Base-by-base conservation (phyloP, 2,888 invertebrate species). In the Schizaphis graminum region DNA sequence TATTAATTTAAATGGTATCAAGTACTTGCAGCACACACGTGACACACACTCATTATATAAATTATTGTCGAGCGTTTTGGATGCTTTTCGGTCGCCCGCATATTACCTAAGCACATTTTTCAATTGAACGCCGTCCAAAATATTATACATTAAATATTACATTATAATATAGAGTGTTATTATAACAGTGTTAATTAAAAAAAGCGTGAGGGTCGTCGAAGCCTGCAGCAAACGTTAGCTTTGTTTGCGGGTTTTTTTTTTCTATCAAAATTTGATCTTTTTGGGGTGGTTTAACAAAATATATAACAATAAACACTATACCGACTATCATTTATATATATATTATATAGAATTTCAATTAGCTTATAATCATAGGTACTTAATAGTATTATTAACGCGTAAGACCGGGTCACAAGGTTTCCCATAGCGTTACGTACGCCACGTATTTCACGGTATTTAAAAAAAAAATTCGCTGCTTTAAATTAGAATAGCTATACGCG, bases 91-190 rank as follows among this genome's bases (percentile, higher is more conserved):
- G 86, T 61, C 35, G 35, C 86, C 92, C 91, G 92, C 86, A 92
- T 92, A 56, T 86, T 61, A 92, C 92, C 92, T 92, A 92, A 92
- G 92, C 87, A 61, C 49, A 49, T 92, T 92, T 92, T 92, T 92
- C 86, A 92, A 92, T 92, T 92, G 91, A 92, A 92, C 91, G 3
- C 86, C 47, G 35, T 92, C 56, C 91, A 56, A 91, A 91, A 91
- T 85, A 84, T 53, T 56, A 21, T 47, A 53, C 53, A 53, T 53
- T 53, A 21, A 11, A 47, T 35, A 47, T 35, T 49, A 77, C 8
- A 35, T 35, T 77, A 77, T n/a, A 77, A 35, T 77, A 35, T 8
- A 35, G 77, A 77, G 77, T 77, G 35, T 77, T 77, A 77, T 77
- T 91, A 44, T 8, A 91, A 86, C 86, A 57, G 47, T 7, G 47